These are phyloP conservation scores for Phylloscopus trochiloides DNA, from an alignment of 2,113 vertebrate genomes.

Conservation along the genomic window DNA sequence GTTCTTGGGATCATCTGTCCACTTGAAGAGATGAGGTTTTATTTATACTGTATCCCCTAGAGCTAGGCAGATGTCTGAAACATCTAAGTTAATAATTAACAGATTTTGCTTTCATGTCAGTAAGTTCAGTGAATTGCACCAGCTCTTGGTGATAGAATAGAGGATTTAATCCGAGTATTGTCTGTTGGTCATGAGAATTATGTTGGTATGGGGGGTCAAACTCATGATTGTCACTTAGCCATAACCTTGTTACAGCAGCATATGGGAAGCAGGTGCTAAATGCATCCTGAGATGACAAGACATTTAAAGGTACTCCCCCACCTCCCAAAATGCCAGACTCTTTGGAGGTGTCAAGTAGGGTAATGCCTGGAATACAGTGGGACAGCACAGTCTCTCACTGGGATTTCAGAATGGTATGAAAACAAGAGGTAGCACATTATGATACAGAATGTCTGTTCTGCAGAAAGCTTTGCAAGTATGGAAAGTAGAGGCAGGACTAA, in stretches of 20 bases:
- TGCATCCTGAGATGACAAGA: neutral
- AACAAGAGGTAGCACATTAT: neutral
- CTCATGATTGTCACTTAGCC: neutral
- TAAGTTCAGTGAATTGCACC: neutral
- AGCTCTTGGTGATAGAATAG: neutral
- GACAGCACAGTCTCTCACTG: neutral
- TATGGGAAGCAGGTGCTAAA: neutral
- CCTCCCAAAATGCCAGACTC: neutral
- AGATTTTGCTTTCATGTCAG: neutral
- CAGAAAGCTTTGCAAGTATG: neutral
- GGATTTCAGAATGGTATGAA: neutral
- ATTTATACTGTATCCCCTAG: slow-evolving; percentile 20
- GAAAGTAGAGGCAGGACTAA: neutral
- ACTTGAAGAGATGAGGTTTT: slow-evolving; percentile 12
- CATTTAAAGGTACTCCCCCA: neutral
- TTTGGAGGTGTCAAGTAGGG: neutral
- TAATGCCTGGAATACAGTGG: neutral
- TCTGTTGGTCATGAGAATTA: neutral
- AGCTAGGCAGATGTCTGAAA: slow-evolving; percentile 15
- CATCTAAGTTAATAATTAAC: slow-evolving; percentile 39
- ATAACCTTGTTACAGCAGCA: neutral
- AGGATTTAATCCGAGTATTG: neutral
- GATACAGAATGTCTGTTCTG: neutral
- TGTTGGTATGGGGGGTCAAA: neutral
- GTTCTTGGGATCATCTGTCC: slow-evolving; percentile 23